phyloP scores from a whole-genome alignment of 2,113 vertebrate genomes.

The Leptobrachium leishanense region DNA sequence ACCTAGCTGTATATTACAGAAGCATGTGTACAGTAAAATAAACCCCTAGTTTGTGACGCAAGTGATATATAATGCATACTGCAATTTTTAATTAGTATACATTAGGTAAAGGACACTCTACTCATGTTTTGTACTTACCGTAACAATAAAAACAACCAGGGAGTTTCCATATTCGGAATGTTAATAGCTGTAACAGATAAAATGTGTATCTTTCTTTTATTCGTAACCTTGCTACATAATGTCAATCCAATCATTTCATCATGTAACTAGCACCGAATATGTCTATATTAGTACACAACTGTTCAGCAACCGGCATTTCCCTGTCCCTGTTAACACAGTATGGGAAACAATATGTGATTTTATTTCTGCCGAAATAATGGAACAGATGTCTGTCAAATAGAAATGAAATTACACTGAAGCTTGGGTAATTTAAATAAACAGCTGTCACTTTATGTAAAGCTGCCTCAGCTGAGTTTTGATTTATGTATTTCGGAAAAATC shows the following conservation, averaged over 20 bases:
- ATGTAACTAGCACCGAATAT: conserved; percentile 42
- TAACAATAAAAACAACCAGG: too few species aligned
- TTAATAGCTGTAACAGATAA: too few species aligned
- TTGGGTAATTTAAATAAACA: conserved; percentile 71
- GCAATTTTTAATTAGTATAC: too few species aligned
- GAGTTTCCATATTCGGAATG: too few species aligned
- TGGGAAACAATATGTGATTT: conserved; percentile 65
- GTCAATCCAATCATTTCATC: conserved; percentile 37
- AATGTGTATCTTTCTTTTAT: background rate
- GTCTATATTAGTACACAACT: conserved; percentile 50
- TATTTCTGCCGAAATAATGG: conserved; percentile 56
- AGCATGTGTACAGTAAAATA: too few species aligned
- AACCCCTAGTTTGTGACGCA: too few species aligned
- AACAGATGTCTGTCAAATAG: conserved; percentile 67
- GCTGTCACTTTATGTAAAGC: conserved; percentile 65
- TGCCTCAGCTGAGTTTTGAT: conserved; percentile 66
- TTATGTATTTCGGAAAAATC: conserved; percentile 48
- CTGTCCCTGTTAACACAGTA: conserved; percentile 53
- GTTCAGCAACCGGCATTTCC: conserved; percentile 59
- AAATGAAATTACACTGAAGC: conserved; percentile 57
- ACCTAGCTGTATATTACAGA: too few species aligned
- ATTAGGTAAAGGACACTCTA: too few species aligned
- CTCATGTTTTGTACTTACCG: too few species aligned
- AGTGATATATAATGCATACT: too few species aligned
- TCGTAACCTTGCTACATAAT: conserved; percentile 37